These are phyloP conservation scores for Planococcus citri DNA, from an alignment of 1,140 invertebrate genomes.

Conservation along the genomic window DNA sequence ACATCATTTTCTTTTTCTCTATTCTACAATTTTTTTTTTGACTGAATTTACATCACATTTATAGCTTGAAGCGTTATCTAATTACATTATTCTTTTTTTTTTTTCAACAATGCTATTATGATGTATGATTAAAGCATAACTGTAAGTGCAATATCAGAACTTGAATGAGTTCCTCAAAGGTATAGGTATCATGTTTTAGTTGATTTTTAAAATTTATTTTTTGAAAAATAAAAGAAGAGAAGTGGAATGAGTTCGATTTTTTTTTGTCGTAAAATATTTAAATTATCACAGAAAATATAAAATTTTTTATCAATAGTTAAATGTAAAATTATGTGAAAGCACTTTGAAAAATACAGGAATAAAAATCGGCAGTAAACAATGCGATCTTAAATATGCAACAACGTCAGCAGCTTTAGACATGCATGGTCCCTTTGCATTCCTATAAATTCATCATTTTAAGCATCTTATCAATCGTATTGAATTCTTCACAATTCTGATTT, in stretches of 20 bases:
- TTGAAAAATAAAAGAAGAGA: background rate
- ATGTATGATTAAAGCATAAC: too few species aligned
- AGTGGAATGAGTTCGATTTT: background rate
- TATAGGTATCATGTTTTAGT: too few species aligned
- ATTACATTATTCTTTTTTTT: too few species aligned
- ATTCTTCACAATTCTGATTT: background rate
- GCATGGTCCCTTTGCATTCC: conserved; percentile 11
- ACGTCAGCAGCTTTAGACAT: conserved; percentile 6
- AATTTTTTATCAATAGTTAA: background rate
- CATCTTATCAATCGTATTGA: background rate
- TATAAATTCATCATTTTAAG: background rate
- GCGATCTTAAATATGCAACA: conserved; percentile 1
- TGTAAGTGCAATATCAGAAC: too few species aligned
- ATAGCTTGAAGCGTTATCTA: too few species aligned
- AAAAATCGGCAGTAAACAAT: conserved; percentile 17
- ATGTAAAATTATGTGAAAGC: conserved; percentile 16
- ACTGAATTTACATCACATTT: background rate
- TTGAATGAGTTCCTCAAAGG: too few species aligned
- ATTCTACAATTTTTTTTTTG: too few species aligned
- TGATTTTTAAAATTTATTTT: too few species aligned
- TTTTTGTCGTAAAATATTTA: background rate
- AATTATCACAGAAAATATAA: conserved; percentile 18
- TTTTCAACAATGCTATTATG: too few species aligned
- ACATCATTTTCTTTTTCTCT: too few species aligned
- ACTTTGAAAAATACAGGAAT: conserved; percentile 17